Conservation (phyloP, 1,140 invertebrate species). For the Drosophila pallidifrons region DNA sequence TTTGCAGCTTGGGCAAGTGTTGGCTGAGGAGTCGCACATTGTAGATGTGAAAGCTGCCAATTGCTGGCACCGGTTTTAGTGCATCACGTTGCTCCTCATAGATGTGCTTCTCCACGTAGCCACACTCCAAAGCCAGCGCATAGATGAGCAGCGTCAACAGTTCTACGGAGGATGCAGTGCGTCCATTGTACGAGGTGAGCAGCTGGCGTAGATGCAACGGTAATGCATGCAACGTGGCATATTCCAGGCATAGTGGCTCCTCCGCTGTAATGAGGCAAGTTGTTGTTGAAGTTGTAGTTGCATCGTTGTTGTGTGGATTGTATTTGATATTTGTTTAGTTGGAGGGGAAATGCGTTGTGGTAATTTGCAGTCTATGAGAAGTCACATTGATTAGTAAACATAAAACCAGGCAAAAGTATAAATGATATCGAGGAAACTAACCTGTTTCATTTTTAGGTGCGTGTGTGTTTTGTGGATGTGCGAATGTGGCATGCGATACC, state of each 20-base stretch:
- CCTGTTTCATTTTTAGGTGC: constrained; percentile 11
- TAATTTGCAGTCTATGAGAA: constrained; percentile 26
- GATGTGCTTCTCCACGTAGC: constrained; percentile 54
- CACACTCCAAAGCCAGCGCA: constrained; percentile 65
- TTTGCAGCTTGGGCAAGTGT: not conserved
- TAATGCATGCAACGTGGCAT: constrained; percentile 47
- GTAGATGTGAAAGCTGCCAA: constrained; percentile 60
- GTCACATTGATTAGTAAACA: constrained; percentile 36
- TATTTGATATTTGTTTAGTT: constrained; percentile 19
- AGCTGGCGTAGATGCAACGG: constrained; percentile 63
- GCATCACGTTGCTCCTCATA: constrained; percentile 40
- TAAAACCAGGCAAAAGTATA: constrained; percentile 4
- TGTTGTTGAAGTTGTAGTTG: constrained; percentile 22
- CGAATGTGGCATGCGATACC: constrained; percentile 29
- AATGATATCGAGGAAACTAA: constrained; percentile 18
- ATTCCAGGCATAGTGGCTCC: constrained; percentile 59
- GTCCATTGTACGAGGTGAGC: constrained; percentile 32
- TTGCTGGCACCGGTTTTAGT: constrained; percentile 50
- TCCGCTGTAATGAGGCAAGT: constrained; percentile 61
- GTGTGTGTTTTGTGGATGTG: constrained; percentile 14
- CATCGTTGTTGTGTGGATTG: constrained; percentile 23
- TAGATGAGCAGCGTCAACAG: constrained; percentile 60
- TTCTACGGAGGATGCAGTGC: constrained; percentile 24
- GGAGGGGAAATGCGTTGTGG: not conserved
- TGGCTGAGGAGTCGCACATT: constrained; percentile 65